Percentiles rank a stretch among this genome's conserved stretches.
Evolutionary conservation across 2,113 vertebrate genomes (phyloP).

Genomic region (Odocoileus hemionus): DNA sequence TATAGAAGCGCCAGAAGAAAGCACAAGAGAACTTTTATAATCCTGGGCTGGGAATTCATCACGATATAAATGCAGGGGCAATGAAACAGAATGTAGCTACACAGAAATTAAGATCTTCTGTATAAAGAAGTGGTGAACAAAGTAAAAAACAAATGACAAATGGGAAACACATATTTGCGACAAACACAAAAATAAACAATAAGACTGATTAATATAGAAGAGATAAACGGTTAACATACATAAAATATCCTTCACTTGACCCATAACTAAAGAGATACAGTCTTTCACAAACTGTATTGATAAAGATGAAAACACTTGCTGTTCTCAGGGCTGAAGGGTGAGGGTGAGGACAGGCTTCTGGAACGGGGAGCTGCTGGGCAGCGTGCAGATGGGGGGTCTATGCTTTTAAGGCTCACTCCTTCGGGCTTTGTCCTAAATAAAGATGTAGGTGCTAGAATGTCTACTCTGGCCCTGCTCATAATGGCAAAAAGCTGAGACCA

Average conservation of each 20-base stretch:
- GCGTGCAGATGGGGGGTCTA: rapidly evolving
- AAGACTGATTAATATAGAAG: neutral
- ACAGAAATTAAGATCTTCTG: neutral
- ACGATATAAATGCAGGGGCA: neutral
- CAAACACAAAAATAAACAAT: neutral
- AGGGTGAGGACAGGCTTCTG: neutral
- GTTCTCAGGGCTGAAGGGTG: neutral
- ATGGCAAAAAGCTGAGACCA: neutral
- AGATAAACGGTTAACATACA: neutral
- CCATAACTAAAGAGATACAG: neutral
- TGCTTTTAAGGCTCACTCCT: neutral
- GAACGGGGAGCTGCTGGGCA: neutral
- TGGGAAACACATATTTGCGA: neutral
- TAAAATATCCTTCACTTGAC: neutral
- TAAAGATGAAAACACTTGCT: neutral
- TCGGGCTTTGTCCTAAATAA: neutral
- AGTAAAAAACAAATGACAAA: neutral
- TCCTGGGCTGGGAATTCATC: neutral
- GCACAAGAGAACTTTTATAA: neutral
- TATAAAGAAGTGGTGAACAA: neutral
- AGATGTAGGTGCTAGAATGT: neutral
- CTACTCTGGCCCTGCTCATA: neutral
- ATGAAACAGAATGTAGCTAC: neutral
- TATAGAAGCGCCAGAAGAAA: neutral
- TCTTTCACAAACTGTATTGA: neutral